Evolutionary conservation across 1,140 invertebrate genomes (phyloP), one percentile per base, ranked within the genome.

Genomic region (Hormaphis cornu): DNA sequence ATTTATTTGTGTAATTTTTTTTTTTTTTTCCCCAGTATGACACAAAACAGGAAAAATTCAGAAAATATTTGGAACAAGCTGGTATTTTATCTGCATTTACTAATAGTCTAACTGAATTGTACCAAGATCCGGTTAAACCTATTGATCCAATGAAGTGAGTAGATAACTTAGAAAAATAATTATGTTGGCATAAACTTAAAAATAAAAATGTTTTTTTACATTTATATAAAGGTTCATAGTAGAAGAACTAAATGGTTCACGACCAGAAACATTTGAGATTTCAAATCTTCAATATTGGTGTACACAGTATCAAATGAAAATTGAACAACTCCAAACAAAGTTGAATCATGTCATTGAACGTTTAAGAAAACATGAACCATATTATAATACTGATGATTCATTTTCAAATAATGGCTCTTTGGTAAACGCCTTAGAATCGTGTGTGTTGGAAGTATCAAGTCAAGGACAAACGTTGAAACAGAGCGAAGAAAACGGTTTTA

Each of bases 1-100:
- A n/a, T n/a, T n/a, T n/a, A n/a, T n/a, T n/a, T n/a, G n/a, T n/a
- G n/a, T n/a, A n/a, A n/a, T n/a, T n/a, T n/a, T n/a, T n/a, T n/a
- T n/a, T n/a, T n/a, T 56, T 4, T 59, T 37, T 28, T n/a, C 26
- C 44, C 24, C 42, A 66, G 59, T 46, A 12, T 48, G 59, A 66
- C 33, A 66, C 59, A 22, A 28, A 28, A 24, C 59, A 66, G 33
- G 59, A 66, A 66, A 44, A 66, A 28, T 66, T 66, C 26, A 46
- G 59, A 66, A 66, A 66, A 66, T 66, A 66, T 22, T 66, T 66
- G 12, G 59, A 66, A 48, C 26, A 66, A 66, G 16, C 22, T 5
- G 59, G 59, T 9, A 66, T 66, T 22, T 46, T 66, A 9, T 50
- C 59, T 4, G 33, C 44, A 35, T 66, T 66, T n/a, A 66, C 59